A percentile compares a stretch with the other conserved stretches of the same genome.
phyloP scores from a whole-genome alignment of 1,140 invertebrate genomes.

The Pseudomyrmex dendroicus region DNA sequence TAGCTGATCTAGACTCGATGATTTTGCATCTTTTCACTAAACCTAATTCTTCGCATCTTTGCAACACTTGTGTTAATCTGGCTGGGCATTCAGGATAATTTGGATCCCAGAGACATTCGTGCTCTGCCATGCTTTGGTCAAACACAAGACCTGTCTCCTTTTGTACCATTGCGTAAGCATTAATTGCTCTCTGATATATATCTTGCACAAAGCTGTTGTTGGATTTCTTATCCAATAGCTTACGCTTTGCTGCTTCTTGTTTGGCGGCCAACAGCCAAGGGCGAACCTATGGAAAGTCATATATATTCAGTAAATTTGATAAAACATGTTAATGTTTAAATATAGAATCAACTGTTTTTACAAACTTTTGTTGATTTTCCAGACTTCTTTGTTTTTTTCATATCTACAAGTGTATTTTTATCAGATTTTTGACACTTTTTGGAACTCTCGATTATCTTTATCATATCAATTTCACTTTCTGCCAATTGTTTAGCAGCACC shows the following conservation, averaged over 20 bases:
- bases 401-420: slow-evolving; percentile 61
- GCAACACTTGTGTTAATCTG: slow-evolving; percentile 89
- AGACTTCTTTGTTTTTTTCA: slow-evolving; percentile 65
- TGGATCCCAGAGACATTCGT: slow-evolving; percentile 93
- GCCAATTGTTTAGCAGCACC: slow-evolving; percentile 79
- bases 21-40: slow-evolving; percentile 89
- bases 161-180: slow-evolving; percentile 86
- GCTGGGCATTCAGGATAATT: slow-evolving; percentile 93
- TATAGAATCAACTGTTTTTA: slow-evolving; percentile 58
- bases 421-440: slow-evolving; percentile 56
- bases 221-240: slow-evolving; percentile 72
- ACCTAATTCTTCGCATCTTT: slow-evolving; percentile 90
- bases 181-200: slow-evolving; percentile 87
- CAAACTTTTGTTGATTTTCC: slow-evolving; percentile 65
- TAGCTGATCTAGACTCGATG: slow-evolving; percentile 87
- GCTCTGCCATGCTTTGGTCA: slow-evolving; percentile 91
- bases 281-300: slow-evolving; percentile 70
- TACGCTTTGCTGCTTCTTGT: slow-evolving; percentile 78
- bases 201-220: slow-evolving; percentile 75
- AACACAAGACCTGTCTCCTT: slow-evolving; percentile 91
- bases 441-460: slow-evolving; percentile 78
- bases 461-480: slow-evolving; percentile 80
- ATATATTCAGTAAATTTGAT: background rate
- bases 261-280: slow-evolving; percentile 82
- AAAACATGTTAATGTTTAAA: background rate